Base-by-base conservation (phyloP, 2,113 vertebrate genomes). In the Hymenochirus boettgeri region DNA sequence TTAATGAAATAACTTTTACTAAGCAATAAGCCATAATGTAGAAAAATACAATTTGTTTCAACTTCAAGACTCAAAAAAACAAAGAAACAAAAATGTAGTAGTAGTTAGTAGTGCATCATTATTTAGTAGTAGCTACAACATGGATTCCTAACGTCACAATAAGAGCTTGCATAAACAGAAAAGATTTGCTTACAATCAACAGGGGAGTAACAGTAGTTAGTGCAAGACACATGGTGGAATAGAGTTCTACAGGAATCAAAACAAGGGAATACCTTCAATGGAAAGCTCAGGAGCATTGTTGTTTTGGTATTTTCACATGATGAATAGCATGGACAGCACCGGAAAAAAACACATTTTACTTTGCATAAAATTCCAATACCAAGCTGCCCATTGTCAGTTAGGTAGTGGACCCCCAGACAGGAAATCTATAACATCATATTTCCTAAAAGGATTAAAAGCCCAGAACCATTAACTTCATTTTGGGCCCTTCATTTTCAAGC, bases 271-370 rank as follows among this genome's bases (percentile, higher is more conserved):
- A 73, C 75, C 66, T 85, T 79, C 79, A 55, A 54, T 61, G 59
- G 77, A 77, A 72, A 75, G 74, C 59, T 79, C 75, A 73, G 72
- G 77, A 74, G 73, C 79, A 77, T 72, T 70, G 42, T 83, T 73
- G 79, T 77, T 71, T 82, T 77, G 73, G 79, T 80, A 73, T 21
- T 77, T 82, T 82, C 76, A 84, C 79, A 74, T 19, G 74, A 86
- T 80, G 79, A 87, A 52, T 79, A 83, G 88, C 78, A 83, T 81
- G 83, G 80, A 85, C 78, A 89, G 87, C 88, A 90, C 87, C 87
- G 83, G 86, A 90, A 87, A 92, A 87, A 86, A 89, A 90, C 91
- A 92, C 87, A 89, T 79, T 75, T 85, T 91, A 90, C 89, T 91
- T 91, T 89, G 88, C 77, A 87, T 82, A 86, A 69, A 74, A 83